These are phyloP conservation scores for Trachelus tabidus DNA, from an alignment of 2,888 invertebrate species.

Conservation along the genomic window DNA sequence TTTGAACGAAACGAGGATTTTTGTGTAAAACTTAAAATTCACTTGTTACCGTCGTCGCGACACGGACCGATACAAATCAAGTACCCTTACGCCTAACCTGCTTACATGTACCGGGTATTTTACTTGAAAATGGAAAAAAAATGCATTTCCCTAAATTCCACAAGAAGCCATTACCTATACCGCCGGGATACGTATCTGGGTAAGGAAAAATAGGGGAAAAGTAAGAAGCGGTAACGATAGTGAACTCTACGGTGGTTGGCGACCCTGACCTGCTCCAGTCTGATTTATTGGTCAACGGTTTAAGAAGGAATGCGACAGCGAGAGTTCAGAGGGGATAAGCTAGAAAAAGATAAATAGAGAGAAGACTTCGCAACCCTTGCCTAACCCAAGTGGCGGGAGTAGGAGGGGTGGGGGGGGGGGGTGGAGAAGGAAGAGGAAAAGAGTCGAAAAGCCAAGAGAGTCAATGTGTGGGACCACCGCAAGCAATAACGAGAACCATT, in stretches of 20 bases:
- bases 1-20: no score
- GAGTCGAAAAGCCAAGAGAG: no score
- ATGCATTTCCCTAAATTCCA: not conserved
- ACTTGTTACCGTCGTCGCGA: no score
- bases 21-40: no score
- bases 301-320: constrained; percentile 18
- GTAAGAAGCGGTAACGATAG: constrained; percentile 13
- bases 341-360: not conserved
- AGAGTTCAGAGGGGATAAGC: not conserved
- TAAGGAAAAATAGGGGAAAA: constrained; percentile 2
- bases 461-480: constrained; percentile 33
- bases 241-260: not conserved
- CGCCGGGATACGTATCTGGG: not conserved
- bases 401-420: constrained; percentile 8
- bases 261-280: constrained; percentile 22
- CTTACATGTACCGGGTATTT: no score
- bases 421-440: not conserved
- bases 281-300: constrained; percentile 24
- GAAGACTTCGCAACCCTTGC: constrained; percentile 47
- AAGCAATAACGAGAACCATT: constrained; percentile 54
- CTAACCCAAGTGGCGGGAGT: constrained; percentile 29
- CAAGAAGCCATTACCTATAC: not conserved
- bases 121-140: not conserved
- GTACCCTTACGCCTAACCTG: no score
- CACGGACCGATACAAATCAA: no score